Evolutionary conservation across 2,113 vertebrate species (phyloP).

Genomic region (Trogon surrucura): DNA sequence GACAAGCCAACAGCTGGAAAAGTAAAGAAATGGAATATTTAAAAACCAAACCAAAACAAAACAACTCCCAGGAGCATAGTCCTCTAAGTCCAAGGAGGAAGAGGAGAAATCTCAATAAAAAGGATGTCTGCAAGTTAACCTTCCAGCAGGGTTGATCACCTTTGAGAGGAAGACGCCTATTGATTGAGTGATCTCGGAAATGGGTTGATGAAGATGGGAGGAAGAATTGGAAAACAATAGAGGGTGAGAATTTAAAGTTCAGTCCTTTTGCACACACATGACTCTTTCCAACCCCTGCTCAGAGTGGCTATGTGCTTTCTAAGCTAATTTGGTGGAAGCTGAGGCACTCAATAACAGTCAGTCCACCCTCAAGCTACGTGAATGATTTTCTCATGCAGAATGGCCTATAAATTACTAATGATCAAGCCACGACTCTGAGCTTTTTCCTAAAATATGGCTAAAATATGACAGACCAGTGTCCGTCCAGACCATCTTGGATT

Average conservation of each 20-base stretch:
- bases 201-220: neutral
- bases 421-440: neutral
- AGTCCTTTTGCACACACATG: neutral
- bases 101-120: neutral
- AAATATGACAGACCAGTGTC: neutral
- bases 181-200: neutral
- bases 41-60: neutral
- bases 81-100: neutral
- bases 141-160: neutral
- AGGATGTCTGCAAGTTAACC: slow-evolving; percentile 27
- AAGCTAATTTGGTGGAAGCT: neutral
- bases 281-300: neutral
- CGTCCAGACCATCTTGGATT: neutral
- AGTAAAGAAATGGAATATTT: slow-evolving; percentile 38
- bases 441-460: neutral
- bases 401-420: neutral
- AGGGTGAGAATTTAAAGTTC: neutral
- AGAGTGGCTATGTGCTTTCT: neutral
- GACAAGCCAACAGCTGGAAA: slow-evolving; percentile 71
- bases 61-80: neutral
- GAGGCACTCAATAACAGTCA: neutral
- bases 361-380: neutral
- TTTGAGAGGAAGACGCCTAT: neutral
- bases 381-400: neutral
- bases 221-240: neutral